Base-by-base conservation (phyloP, 2,113 vertebrate genomes). In the Delphinus delphis region DNA sequence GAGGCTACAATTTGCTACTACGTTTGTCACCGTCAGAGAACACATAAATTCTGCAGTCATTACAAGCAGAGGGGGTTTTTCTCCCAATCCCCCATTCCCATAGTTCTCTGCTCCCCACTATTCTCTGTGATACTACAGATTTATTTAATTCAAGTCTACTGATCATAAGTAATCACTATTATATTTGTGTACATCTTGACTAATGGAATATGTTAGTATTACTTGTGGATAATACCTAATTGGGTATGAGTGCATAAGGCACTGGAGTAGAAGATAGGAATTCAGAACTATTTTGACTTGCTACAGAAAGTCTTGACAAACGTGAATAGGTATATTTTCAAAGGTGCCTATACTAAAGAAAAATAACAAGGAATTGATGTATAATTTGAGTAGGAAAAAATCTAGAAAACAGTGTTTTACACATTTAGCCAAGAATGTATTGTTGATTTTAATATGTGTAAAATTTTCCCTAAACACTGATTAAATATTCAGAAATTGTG, bases 1-100 rank as follows among this genome's bases (percentile, higher is more conserved):
- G 92, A 90, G 47, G n/a, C 76, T 83, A 44, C 21, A 80, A 14
- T 96, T 91, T 89, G 21, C 67, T 88, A 67, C 26, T 14, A 9
- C 55, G 92, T 96, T 91, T 96, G 86, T 95, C 89, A 96, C 31
- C 15, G 0, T 96, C 82, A 62, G 38, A 91, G 47, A 77, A 73
- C 17, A 60, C 36, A 73, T 68, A 41, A 20, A 88, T 95, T 91
- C 60, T 91, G 13, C 10, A 79, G 67, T 58, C 60, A 70, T 62
- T 60, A 81, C 13, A 20, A 71, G 5, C 0, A 3, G 8, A 79
- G 6, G 18, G 25, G n/a, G 7, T 3, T 36, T 85, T 28, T 33
- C 5, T 1, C 25, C 13, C 6, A 18, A 0, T 33, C 13, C 1
- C 26, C 26, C 26, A 8, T 63, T 5, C 38, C n/a, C 15, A 6